Conservation (phyloP, 1,140 invertebrate genomes). For the Aphaenogaster rudis region DNA sequence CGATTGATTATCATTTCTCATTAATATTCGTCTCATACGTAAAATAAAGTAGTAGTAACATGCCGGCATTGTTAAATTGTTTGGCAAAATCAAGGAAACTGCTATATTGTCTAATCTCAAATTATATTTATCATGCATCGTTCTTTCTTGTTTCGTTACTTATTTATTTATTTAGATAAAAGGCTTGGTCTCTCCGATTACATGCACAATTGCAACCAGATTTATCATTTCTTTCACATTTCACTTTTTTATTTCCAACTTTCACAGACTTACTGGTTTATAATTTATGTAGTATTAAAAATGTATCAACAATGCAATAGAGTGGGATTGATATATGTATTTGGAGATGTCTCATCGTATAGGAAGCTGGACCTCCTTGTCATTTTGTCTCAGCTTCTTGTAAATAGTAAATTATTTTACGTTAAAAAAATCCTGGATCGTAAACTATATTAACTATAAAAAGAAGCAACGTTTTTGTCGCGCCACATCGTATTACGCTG, state of each 20-base stretch:
- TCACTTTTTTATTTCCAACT: background rate
- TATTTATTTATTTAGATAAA: slow-evolving; percentile 54
- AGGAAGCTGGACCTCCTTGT: slow-evolving; percentile 47
- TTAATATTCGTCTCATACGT: background rate
- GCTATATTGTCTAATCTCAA: slow-evolving; percentile 16
- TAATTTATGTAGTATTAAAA: slow-evolving; percentile 1
- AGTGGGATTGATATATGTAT: slow-evolving; percentile 49
- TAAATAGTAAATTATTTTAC: slow-evolving; percentile 77
- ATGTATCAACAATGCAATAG: slow-evolving; percentile 28
- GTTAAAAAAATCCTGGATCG: slow-evolving; percentile 35
- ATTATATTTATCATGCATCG: slow-evolving; percentile 40
- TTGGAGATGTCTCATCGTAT: slow-evolving; percentile 21
- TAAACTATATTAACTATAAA: slow-evolving; percentile 28
- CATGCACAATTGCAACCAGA: slow-evolving; percentile 10
- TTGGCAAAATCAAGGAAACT: slow-evolving; percentile 24
- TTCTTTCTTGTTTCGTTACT: slow-evolving; percentile 39
- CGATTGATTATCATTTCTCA: slow-evolving; percentile 22
- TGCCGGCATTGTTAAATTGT: slow-evolving; percentile 18
- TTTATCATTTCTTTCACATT: background rate
- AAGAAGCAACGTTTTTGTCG: slow-evolving; percentile 33
- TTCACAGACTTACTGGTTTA: slow-evolving; percentile 9
- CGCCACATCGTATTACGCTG: background rate
- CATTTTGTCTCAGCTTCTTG: slow-evolving; percentile 57
- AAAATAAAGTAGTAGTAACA: slow-evolving; percentile 3
- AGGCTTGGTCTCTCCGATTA: slow-evolving; percentile 43